These are phyloP conservation scores for Oryctes rhinoceros DNA, from an alignment of 1,140 invertebrate species.

Conservation along the genomic window DNA sequence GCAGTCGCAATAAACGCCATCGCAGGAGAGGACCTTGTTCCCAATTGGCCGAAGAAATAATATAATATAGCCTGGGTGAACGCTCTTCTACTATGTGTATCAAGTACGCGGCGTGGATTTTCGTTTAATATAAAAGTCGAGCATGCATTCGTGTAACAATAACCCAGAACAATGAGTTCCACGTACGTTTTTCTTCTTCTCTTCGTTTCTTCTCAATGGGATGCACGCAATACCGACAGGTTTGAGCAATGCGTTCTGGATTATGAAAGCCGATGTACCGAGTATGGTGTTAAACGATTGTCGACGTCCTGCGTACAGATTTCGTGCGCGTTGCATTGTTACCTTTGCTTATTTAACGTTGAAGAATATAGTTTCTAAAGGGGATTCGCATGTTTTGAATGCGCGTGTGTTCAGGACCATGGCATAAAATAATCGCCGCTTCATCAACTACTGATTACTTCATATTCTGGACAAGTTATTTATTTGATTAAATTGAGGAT, in stretches of 20 bases:
- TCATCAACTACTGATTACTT: too few relatives aligned
- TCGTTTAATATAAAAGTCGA: slow-evolving; percentile 2
- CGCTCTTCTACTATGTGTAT: not conserved
- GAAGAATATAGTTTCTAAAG: not conserved
- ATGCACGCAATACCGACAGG: slow-evolving; percentile 2
- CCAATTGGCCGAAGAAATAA: not conserved
- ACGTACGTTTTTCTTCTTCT: not conserved
- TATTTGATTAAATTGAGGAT: too few relatives aligned
- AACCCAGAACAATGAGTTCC: slow-evolving; percentile 11
- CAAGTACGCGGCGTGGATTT: not conserved
- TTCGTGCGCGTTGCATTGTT: not conserved
- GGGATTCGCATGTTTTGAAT: slow-evolving; percentile 7
- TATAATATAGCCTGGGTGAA: not conserved
- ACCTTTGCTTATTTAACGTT: not conserved
- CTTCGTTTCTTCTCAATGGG: not conserved
- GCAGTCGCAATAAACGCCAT: slow-evolving; percentile 3
- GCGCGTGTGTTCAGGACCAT: not conserved
- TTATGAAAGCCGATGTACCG: not conserved
- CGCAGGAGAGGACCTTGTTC: not conserved
- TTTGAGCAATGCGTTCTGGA: not conserved
- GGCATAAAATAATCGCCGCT: too few relatives aligned
- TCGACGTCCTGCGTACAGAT: not conserved
- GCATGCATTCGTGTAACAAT: slow-evolving; percentile 8
- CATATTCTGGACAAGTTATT: too few relatives aligned
- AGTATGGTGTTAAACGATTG: not conserved